Base-by-base conservation (phyloP, 30 jellyfish, hydroid and myxozoan species). In the Chironex yamaguchii region DNA sequence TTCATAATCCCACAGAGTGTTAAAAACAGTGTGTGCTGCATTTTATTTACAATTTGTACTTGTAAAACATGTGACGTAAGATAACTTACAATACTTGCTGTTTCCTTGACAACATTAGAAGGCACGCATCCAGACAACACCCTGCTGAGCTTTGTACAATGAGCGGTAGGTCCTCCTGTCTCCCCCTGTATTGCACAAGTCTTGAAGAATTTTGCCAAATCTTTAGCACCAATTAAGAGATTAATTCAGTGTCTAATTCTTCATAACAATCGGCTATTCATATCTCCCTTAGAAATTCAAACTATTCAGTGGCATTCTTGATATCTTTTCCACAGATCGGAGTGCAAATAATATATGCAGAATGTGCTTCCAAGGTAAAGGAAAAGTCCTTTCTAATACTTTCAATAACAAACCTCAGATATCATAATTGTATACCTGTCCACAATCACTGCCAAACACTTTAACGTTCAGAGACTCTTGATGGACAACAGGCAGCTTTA, bases 91-190 rank as follows among this genome's bases (percentile, higher is more conserved):
- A 29, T 34, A 34, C 0, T 11, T 29, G 84, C 34, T 30, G 42
- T 22, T 12, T 34, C 2, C 42, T 24, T n/a, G n/a, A n/a, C 73
- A 33, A 24, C 14, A 6, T 34, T 34, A 32, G 35, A 70, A 34
- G 84, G 84, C 17, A 70, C 84, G 13, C 34, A 29, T 12, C 84
- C 84, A 3, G 84, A 70, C 29, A 70, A 34, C 42, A 70, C 84
- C 84, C 84, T 33, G 3, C 84, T 68, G 9, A 70, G 26, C 2
- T 29, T 70, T 14, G 72, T 70, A 2, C 27, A 13, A 3, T 70
- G 73, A 11, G 84, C 84, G 6, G 42, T 34, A 28, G 73, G 73
- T 3, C 84, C 72, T 0, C 12, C 84, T n/a, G 84, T 29, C 29
- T 70, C 84, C 72, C 84, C 84, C 35, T 0, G 27, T 0, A 17